Conservation (phyloP, 1,140 invertebrate species). For the Microplitis mediator region DNA sequence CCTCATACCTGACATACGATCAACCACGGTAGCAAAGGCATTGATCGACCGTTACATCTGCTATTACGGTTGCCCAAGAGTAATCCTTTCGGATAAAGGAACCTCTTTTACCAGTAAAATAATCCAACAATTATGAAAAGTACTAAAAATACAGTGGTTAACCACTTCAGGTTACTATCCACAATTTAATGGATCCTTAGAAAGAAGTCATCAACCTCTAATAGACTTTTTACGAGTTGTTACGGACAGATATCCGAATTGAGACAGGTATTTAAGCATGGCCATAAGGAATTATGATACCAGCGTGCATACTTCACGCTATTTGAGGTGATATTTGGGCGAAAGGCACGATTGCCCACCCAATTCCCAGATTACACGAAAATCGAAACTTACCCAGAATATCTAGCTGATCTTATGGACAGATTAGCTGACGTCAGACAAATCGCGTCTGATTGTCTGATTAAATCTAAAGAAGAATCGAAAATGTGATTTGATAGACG, state of each 20-base stretch:
- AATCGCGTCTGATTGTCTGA: neutral
- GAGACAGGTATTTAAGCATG: neutral
- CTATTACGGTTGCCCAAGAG: neutral
- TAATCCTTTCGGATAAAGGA: slow-evolving; percentile 41
- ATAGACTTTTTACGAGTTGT: neutral
- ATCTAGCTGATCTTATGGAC: neutral
- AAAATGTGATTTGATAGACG: neutral
- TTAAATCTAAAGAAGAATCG: neutral
- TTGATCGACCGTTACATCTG: slow-evolving; percentile 5
- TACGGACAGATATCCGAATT: neutral
- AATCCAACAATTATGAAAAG: slow-evolving; percentile 36
- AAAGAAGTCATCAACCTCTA: neutral
- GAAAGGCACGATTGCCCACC: neutral
- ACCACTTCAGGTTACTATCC: slow-evolving; percentile 23
- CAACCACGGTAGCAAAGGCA: slow-evolving; percentile 34
- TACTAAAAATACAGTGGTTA: slow-evolving; percentile 28
- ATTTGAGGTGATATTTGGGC: slow-evolving; percentile 3
- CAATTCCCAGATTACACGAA: neutral
- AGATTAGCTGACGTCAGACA: neutral
- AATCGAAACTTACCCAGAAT: neutral
- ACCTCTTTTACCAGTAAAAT: slow-evolving; percentile 34
- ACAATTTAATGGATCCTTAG: slow-evolving; percentile 9
- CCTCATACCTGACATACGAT: slow-evolving; percentile 33
- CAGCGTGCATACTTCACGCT: neutral
- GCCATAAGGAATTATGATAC: slow-evolving; percentile 7